These are phyloP conservation scores for Picathartes gymnocephalus DNA, from an alignment of 2,113 vertebrate species.

Conservation along the genomic window DNA sequence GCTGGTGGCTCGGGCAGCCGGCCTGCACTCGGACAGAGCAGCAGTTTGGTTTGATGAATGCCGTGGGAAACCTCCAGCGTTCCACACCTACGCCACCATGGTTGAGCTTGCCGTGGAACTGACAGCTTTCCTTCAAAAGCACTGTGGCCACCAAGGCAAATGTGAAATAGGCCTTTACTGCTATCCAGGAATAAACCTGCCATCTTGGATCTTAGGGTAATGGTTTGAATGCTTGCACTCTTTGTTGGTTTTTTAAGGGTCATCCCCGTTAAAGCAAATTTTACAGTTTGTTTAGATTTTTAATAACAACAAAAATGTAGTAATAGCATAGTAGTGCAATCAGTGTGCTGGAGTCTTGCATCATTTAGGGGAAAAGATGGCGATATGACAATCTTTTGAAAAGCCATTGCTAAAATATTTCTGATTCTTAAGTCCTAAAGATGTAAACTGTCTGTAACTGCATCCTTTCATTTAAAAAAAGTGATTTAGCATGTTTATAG, in stretches of 20 bases:
- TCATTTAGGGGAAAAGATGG: not conserved
- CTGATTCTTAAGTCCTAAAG: not conserved
- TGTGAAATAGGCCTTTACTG: slow-evolving; percentile 83
- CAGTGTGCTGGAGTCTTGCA: not conserved
- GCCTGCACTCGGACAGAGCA: slow-evolving; percentile 25
- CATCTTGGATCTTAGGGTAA: slow-evolving; percentile 92
- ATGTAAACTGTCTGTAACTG: not conserved
- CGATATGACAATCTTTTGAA: not conserved
- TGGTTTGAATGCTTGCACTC: not conserved
- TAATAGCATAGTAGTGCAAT: not conserved
- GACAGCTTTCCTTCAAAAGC: slow-evolving; percentile 60
- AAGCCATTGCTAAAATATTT: not conserved
- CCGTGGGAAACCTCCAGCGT: not conserved
- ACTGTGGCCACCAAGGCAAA: slow-evolving; percentile 22
- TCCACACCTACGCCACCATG: slow-evolving; percentile 71
- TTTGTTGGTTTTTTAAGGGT: not conserved
- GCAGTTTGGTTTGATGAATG: slow-evolving; percentile 81
- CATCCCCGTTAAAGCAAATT: not conserved
- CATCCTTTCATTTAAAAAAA: not conserved
- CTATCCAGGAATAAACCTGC: slow-evolving; percentile 78
- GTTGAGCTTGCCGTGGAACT: slow-evolving; percentile 65
- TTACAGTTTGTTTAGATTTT: not conserved
- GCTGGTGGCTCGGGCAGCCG: slow-evolving; percentile 74
- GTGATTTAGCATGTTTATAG: not conserved
- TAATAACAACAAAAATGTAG: not conserved